A percentile compares a stretch with the other conserved stretches of the same genome.
These are phyloP conservation scores for Abrostola tripartita DNA, from an alignment of 2,888 invertebrate species.

Conservation along the genomic window DNA sequence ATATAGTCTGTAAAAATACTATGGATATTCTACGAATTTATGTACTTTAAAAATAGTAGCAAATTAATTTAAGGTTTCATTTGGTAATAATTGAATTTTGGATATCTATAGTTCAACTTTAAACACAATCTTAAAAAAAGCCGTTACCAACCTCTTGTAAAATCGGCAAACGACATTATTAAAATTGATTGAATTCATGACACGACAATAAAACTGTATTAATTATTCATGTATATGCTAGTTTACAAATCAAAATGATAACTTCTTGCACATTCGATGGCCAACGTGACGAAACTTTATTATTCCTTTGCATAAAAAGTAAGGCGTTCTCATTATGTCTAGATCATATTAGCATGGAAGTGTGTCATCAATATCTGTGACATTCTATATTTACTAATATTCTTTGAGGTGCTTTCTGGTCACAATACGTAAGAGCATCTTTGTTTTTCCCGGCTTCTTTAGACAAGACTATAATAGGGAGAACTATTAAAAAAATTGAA, in stretches of 20 bases:
- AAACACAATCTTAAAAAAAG: neutral
- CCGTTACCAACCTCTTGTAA: neutral
- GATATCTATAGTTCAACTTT: too few species aligned
- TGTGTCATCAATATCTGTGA: constrained; percentile 6
- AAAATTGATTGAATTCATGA: neutral
- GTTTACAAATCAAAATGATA: neutral
- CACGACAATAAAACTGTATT: neutral
- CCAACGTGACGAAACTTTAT: constrained; percentile 20
- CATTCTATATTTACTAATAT: constrained; percentile 19
- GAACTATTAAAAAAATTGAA: neutral
- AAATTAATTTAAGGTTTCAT: too few species aligned
- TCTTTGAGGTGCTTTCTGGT: constrained; percentile 9
- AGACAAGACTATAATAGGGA: neutral
- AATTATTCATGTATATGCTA: neutral
- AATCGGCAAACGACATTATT: neutral
- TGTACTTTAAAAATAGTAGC: too few species aligned
- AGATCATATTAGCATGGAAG: constrained; percentile 30
- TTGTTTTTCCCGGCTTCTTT: neutral
- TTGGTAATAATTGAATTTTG: too few species aligned
- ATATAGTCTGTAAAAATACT: too few species aligned
- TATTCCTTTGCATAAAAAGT: constrained; percentile 29
- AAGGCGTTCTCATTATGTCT: constrained; percentile 16
- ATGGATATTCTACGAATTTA: too few species aligned
- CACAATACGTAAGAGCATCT: constrained; percentile 6
- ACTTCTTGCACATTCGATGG: constrained; percentile 13